These are phyloP conservation scores for Caenorhabditis uteleia DNA, from an alignment of 2,888 invertebrate species.

Conservation along the genomic window DNA sequence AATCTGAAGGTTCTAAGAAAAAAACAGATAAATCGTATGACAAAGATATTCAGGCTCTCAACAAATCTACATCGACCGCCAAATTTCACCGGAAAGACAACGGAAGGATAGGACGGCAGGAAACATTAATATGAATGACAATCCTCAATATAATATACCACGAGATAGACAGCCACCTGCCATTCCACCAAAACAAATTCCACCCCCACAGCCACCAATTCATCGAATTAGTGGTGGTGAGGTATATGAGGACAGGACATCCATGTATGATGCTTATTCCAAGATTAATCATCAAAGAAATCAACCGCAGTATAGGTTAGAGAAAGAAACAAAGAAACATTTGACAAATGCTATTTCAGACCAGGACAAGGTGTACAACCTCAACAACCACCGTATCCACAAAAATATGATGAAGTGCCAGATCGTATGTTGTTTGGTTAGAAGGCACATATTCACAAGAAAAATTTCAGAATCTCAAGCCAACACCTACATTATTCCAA, in stretches of 20 bases:
- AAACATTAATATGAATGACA: constrained; percentile 27
- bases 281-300: constrained; percentile 31
- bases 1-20: constrained; percentile 34
- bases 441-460: not conserved
- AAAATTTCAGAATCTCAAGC: constrained; percentile 18
- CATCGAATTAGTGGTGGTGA: constrained; percentile 32
- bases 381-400: constrained; percentile 13
- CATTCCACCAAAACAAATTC: constrained; percentile 16
- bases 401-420: constrained; percentile 29
- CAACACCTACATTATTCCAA: constrained; percentile 38
- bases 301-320: no score
- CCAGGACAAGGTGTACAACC: constrained; percentile 17
- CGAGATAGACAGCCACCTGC: constrained; percentile 10
- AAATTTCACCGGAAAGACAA: constrained; percentile 34
- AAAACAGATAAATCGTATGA: no score
- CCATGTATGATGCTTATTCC: constrained; percentile 27
- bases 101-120: constrained; percentile 16
- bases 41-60: no score
- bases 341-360: not conserved
- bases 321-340: no score
- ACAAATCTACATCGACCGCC: constrained; percentile 30
- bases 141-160: constrained; percentile 19
- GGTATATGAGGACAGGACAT: constrained; percentile 24
- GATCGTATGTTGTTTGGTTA: constrained; percentile 2
- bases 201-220: constrained; percentile 3